These are phyloP conservation scores for Meteorus sp. DNA, from an alignment of 1,140 invertebrate genomes.

Conservation along the genomic window DNA sequence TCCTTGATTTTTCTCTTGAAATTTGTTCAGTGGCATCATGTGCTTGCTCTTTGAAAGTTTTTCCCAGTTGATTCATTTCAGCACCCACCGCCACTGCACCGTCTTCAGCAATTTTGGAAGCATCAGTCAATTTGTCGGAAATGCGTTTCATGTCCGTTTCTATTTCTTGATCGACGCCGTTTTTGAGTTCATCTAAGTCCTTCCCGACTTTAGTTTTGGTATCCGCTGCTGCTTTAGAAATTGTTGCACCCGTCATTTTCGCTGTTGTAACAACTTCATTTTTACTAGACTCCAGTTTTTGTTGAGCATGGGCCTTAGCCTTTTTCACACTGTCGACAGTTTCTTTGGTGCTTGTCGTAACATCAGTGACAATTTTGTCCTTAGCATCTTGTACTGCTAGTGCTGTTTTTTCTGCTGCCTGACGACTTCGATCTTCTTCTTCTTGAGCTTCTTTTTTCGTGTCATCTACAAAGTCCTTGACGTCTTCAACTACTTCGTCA, in stretches of 20 bases:
- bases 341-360: not conserved
- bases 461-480: constrained; percentile 39
- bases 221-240: too few relatives aligned
- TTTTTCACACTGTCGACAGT: constrained; percentile 24
- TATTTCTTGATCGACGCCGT: too few relatives aligned
- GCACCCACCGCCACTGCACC: too few relatives aligned
- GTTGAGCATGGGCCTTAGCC: constrained; percentile 35
- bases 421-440: constrained; percentile 1
- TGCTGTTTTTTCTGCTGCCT: constrained; percentile 3
- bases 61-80: too few relatives aligned
- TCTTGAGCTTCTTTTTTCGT: constrained; percentile 20
- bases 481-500: constrained; percentile 38
- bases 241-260: not conserved
- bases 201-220: too few relatives aligned
- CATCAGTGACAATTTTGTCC: constrained; percentile 17
- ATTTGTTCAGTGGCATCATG: too few relatives aligned
- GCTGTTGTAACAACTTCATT: constrained; percentile 13
- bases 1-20: too few relatives aligned
- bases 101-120: too few relatives aligned
- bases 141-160: too few relatives aligned
- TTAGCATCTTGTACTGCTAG: constrained; percentile 13
- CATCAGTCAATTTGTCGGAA: too few relatives aligned
- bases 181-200: too few relatives aligned
- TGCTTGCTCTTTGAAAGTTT: too few relatives aligned
- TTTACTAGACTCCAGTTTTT: constrained; percentile 3